Evolutionary conservation across 2,113 vertebrate genomes (phyloP), one percentile per base, ranked within the genome.

Genomic region (Dromiciops gliroides): DNA sequence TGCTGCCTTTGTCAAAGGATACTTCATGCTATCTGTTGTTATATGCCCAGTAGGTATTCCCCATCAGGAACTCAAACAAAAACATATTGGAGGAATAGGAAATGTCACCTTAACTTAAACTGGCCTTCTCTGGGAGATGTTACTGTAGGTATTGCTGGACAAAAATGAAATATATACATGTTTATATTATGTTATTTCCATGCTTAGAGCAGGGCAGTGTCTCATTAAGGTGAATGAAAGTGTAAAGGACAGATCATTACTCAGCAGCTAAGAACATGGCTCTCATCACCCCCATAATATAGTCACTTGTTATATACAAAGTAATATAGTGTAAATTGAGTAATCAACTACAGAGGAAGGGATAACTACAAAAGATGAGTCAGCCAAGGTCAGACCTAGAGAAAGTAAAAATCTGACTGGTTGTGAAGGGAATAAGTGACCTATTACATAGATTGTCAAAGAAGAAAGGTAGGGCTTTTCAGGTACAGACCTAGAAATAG

Each of bases 381-480:
- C 47, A 92, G 50, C 10, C 16, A 48, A 95, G 23, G 48, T 51
- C 8, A 19, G 7, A 44, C 25, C 44, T 47, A 48, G 1, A 28
- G 89, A 88, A 19, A 24, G 19, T 75, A n/a, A 95, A 49, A 8
- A 53, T 16, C 23, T 44, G 90, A 60, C 31, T 60, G 83, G 24
- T 12, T 91, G 0, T 7, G 44, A 50, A 50, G 24, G 25, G 92
- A 3, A 9, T 49, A 22, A 51, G 88, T 91, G 9, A 22, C 1
- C 0, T 16, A 1, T 83, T 31, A 56, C 8, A 31, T 2, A 14
- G 50, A n/a, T 92, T n/a, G 25, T 19, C 12, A 50, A 16, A 95
- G n/a, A 44, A 37, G 0, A 0, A 0, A 26, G 24, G 25, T 8
- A 91, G 8, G 23, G 0, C 0, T 60, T 60, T 60, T 60, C 28